Evolutionary conservation across 2,888 invertebrate genomes (phyloP).

Genomic region (Mimachlamys varia): DNA sequence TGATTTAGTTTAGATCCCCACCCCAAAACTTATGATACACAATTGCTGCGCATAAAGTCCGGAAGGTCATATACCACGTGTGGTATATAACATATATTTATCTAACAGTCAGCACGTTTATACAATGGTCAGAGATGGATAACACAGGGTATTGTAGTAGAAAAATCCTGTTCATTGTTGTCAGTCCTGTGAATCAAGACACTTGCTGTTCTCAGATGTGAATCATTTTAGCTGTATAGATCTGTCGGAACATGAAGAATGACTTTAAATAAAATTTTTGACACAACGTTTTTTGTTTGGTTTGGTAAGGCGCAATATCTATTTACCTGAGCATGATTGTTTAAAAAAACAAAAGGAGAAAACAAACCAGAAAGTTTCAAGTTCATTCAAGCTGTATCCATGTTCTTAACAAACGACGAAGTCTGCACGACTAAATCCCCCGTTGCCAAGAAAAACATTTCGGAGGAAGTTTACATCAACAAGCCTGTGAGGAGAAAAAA

Average conservation of each 20-base stretch:
- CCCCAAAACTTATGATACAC: no score
- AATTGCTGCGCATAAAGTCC: no score
- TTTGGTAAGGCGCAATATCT: background rate
- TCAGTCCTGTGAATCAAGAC: no score
- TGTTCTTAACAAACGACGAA: background rate
- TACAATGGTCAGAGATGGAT: no score
- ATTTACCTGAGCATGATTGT: background rate
- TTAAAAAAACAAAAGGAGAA: background rate
- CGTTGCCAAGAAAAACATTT: background rate
- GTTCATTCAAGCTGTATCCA: background rate
- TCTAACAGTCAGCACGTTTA: no score
- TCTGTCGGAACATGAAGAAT: background rate
- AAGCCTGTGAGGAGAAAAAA: background rate
- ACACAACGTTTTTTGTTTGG: background rate
- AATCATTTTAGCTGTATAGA: background rate
- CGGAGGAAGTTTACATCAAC: background rate
- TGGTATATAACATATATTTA: no score
- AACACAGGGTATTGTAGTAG: no score
- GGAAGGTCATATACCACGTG: no score
- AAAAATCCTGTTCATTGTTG: no score
- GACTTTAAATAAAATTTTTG: background rate
- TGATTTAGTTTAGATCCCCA: no score
- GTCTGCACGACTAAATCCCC: background rate
- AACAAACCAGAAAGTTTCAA: background rate
- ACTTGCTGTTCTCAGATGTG: background rate